Evolutionary conservation across 2,797 vertebrate species (phyloP), one percentile per base, ranked within the genome.

Genomic region (Podargus strigoides): DNA sequence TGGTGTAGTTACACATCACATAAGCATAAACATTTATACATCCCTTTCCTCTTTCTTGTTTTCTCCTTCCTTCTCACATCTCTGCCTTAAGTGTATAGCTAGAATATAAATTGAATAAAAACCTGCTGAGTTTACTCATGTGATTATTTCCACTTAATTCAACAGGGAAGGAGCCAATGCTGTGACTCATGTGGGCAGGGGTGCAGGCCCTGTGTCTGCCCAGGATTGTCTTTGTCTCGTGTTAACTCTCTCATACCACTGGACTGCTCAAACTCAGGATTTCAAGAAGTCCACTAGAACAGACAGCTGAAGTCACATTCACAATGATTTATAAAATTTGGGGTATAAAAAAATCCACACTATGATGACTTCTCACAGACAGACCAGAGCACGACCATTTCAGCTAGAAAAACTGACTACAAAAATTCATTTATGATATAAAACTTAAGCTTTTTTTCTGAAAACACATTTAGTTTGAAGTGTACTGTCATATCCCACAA

Each of bases 401-500:
- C 52, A 64, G 47, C 24, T 64, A 36, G 27, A 72, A 87, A 89
- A 94, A 76, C 14, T 37, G 15, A 32, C 66, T 89, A 75, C 55
- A 90, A 90, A 93, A 95, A 91, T 77, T 90, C 37, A 94, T 93
- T 93, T 80, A 82, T 75, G 46, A 89, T 58, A 86, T 41, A 95
- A 94, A 95, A 67, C 44, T 87, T 83, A 77, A 41, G 19, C 67
- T 85, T 94, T 77, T 90, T 92, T 81, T 86, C 84, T 64, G 77
- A 93, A 94, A 96, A 88, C 73, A 88, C 84, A 89, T 97, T 96
- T 82, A 83, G 55, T 93, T 95, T 94, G 89, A 95, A 95, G 85
- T 78, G 64, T 53, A 81, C 70, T 90, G 93, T 85, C 85, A 89
- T 79, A 95, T 94, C 84, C 64, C 94, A 89, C 46, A 87, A 82